Conservation (phyloP, 1,140 invertebrate species). For the Polypedilum pembai region DNA sequence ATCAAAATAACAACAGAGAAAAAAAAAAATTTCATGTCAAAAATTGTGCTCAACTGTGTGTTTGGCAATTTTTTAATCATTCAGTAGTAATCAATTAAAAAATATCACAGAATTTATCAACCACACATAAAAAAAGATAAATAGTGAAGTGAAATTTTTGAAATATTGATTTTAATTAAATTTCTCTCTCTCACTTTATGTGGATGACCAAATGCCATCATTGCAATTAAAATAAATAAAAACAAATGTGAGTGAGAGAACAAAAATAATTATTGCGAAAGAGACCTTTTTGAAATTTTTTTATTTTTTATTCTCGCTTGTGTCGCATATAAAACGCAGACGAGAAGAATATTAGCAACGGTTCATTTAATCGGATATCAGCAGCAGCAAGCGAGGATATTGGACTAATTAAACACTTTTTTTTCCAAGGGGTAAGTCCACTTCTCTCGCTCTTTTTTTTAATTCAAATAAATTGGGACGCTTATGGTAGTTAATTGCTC, state of each 20-base stretch:
- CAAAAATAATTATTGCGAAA: not conserved
- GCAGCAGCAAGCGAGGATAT: constrained; percentile 8
- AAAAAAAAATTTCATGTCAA: not conserved
- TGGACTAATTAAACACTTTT: constrained; percentile 26
- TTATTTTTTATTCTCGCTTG: not conserved
- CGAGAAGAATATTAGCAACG: constrained; percentile 20
- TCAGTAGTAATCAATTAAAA: not conserved
- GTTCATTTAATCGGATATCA: constrained; percentile 25
- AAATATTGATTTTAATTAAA: constrained; percentile 7
- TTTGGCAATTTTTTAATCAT: not conserved
- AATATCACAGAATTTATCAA: constrained; percentile 18
- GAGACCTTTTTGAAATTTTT: not conserved
- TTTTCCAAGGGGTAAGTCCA: constrained; percentile 22
- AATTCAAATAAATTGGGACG: not conserved
- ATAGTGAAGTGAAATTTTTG: not conserved
- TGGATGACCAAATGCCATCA: constrained; percentile 20
- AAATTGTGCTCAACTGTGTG: not conserved
- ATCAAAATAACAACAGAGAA: not conserved
- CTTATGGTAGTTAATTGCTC: not conserved
- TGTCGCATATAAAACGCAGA: constrained; percentile 21
- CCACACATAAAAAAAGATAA: not conserved
- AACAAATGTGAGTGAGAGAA: not conserved
- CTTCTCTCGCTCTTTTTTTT: not conserved
- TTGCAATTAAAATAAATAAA: constrained; percentile 24
- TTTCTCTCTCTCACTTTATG: not conserved